Evolutionary conservation across 1,140 invertebrate genomes (phyloP), one percentile per base, ranked within the genome.

Genomic region (Odontomachus brunneus): DNA sequence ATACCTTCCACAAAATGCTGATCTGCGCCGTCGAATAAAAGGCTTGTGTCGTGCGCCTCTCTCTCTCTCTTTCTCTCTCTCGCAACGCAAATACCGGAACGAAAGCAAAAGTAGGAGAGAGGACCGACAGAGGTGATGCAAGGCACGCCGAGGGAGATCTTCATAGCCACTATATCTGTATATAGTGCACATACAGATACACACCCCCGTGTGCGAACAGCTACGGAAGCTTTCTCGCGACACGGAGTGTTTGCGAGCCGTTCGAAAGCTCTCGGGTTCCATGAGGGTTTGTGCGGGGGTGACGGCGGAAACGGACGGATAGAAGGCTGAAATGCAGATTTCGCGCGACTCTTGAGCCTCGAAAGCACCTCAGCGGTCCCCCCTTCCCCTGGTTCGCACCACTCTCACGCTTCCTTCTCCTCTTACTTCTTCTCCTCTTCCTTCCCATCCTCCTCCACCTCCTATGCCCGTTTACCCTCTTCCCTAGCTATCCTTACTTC

Each of bases 271-370:
- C 93, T 93, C 83, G 83, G 90, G 89, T 81, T 84, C 65, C 82
- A 83, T 53, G 76, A 65, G 75, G 83, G 76, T 87, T 67, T 66
- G 51, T 59, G 63, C 59, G 19, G 26, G 65, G 33, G 57, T 22
- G 51, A 38, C 75, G 84, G 76, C 88, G 89, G 86, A 84, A 86
- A 91, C 88, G 87, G 89, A 89, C 90, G 88, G 88, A 92, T 90
- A 88, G 89, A 91, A 93, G 91, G 71, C 90, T 93, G 91, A 93
- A 94, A 94, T 94, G 93, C 92, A 94, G 93, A 94, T 94, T 94
- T 91, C 88, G 76, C 86, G 89, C 86, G 89, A 90, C 87, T 91
- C 91, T 91, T 89, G 85, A 90, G 89, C 82, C 90, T 89, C 84
- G 87, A 88, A 89, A 91, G 89, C 88, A 75, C 80, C 88, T 87